Conservation (phyloP, 2,113 vertebrate genomes). For the Boulengeromyrus knoepffleri region DNA sequence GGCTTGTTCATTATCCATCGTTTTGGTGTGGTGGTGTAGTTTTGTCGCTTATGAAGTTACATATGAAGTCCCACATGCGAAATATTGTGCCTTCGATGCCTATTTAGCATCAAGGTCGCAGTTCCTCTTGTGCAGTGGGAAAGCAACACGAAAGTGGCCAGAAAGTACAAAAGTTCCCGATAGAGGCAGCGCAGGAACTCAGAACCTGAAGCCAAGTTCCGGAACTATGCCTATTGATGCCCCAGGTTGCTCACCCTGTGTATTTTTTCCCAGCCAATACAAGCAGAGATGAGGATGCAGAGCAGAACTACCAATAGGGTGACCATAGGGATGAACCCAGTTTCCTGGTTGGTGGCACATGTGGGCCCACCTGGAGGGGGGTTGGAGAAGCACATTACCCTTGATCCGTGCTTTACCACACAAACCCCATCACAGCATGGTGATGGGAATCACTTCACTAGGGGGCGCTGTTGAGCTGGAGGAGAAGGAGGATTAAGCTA, state of each 20-base stretch:
- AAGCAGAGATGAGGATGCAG: background rate
- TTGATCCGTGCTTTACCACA: background rate
- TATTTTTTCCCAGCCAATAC: background rate
- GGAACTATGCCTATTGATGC: background rate
- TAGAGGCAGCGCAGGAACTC: background rate
- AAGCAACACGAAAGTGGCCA: background rate
- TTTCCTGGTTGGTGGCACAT: background rate
- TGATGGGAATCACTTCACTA: too few species aligned
- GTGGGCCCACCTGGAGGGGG: background rate
- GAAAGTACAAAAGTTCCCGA: background rate
- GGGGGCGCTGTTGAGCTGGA: background rate
- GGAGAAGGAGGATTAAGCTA: background rate
- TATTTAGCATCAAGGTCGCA: background rate
- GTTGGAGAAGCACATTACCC: background rate
- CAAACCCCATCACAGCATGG: background rate
- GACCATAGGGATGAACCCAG: background rate
- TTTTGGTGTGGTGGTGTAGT: background rate
- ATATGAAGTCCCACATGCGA: background rate
- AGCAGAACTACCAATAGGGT: background rate
- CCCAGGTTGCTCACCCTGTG: background rate
- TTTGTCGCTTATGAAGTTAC: background rate
- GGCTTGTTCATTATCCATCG: background rate
- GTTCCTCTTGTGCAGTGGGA: background rate
- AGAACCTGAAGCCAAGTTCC: background rate
- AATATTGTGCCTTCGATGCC: background rate